Evolutionary conservation across 2,797 vertebrate species (phyloP), one percentile per base, ranked within the genome.

Genomic region (Spinibarbus caldwelli): DNA sequence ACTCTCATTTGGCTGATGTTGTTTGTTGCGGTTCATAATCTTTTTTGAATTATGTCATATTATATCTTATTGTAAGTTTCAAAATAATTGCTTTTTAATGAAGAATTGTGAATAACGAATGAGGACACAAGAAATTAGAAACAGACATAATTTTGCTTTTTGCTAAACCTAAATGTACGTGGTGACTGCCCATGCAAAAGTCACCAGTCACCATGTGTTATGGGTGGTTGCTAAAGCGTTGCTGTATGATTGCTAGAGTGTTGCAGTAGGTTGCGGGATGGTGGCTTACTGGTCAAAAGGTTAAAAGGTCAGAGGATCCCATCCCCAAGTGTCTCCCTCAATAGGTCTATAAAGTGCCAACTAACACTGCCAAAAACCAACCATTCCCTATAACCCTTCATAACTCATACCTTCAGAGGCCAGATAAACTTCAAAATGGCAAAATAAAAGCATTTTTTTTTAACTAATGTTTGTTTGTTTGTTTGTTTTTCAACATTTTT

Each of bases 11-110:
- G 91, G 43, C 81, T 88, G 68, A 80, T 88, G 84, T 90, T 94
- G 92, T 94, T 94, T 94, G 92, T 94, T 93, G 91, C 88, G 90
- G 91, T 91, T 92, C 90, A 93, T 92, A 92, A 93, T 94, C 91
- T 38, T 93, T 94, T 94, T 92, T 91, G 93, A 94, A 94, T 94
- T 90, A 91, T 94, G 93, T 90, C 89, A 89, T 88, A 82, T 90
- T 90, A 88, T 90, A 92, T 91, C 93, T 41, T 38, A 66, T 75
- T 64, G 70, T 64, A 12, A 17, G 12, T 72, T 59, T 45, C n/a
- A 62, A 59, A 45, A 62, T 62, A 41, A 38, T 43, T 64, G 54
- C 17, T 66, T 66, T 76, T 26, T 49, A 45, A 36, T 26, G 38
- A 47, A 19, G 8, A 62, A 72, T 57, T 43, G 36, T 43, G 38